Evolutionary conservation across 1,140 invertebrate species (phyloP).

Genomic region (Neocloeon triangulifer): DNA sequence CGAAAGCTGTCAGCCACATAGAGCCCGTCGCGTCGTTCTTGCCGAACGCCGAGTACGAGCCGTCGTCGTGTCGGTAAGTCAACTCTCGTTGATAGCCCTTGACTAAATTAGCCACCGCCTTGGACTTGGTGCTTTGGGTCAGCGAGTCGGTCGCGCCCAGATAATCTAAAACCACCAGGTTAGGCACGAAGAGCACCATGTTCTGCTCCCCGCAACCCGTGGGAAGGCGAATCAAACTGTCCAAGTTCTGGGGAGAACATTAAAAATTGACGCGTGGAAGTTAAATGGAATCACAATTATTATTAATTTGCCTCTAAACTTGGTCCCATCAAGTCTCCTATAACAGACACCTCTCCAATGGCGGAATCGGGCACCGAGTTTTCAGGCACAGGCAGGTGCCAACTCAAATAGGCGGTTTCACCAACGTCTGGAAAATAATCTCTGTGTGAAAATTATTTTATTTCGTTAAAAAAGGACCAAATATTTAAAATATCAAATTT

Average conservation of each 20-base stretch:
- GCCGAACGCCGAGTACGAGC: conserved; percentile 65
- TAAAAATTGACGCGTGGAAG: background rate
- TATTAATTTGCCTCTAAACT: conserved; percentile 16
- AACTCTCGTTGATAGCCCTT: conserved; percentile 50
- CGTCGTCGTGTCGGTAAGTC: conserved; percentile 44
- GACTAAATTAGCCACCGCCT: conserved; percentile 38
- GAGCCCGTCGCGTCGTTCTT: conserved; percentile 34
- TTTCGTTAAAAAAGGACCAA: conserved; percentile 3
- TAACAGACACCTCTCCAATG: conserved; percentile 27
- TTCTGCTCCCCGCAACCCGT: conserved; percentile 65
- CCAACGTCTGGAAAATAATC: no score
- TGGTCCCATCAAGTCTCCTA: conserved; percentile 34
- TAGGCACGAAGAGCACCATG: conserved; percentile 56
- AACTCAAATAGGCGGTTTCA: conserved; percentile 6
- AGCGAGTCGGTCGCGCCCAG: conserved; percentile 22
- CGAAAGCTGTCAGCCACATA: conserved; percentile 68
- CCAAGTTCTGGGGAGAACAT: conserved; percentile 24
- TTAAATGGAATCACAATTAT: background rate
- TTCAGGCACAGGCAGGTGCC: conserved; percentile 9
- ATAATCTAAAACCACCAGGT: conserved; percentile 44
- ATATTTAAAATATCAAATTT: conserved; percentile 4
- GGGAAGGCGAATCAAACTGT: conserved; percentile 29
- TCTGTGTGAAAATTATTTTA: no score
- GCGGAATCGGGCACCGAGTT: conserved; percentile 28
- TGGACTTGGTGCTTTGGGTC: conserved; percentile 21